Evolutionary conservation across 2,797 vertebrate genomes (phyloP).

Genomic region (Sebastes kiyomatsui): DNA sequence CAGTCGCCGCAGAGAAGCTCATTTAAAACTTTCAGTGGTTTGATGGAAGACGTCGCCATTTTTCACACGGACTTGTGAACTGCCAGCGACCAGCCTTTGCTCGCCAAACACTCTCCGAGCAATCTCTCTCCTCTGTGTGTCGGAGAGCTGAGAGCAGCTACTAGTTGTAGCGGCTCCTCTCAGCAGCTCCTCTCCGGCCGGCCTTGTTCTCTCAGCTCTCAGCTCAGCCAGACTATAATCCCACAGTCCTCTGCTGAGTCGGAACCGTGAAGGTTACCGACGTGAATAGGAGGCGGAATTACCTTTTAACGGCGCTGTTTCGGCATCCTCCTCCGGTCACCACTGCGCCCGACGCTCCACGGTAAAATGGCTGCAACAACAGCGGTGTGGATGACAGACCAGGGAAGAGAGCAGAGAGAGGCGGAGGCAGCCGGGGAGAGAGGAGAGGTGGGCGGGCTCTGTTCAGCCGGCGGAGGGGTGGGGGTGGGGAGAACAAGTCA

Average conservation of each 20-base stretch:
- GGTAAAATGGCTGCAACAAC: conserved; percentile 80
- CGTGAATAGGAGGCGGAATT: conserved; percentile 3
- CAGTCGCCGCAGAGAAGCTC: not conserved
- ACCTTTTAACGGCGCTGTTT: conserved; percentile 64
- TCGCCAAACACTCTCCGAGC: conserved; percentile 37
- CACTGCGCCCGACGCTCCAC: conserved; percentile 62
- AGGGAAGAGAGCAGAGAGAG: conserved; percentile 31
- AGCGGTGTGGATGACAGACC: conserved; percentile 65
- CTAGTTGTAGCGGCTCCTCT: conserved; percentile 31
- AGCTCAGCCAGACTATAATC: not conserved
- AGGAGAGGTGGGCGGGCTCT: conserved; percentile 60
- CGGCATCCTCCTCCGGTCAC: conserved; percentile 62
- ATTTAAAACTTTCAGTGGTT: conserved; percentile 47
- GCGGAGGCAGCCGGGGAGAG: conserved; percentile 62
- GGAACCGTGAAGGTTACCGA: not conserved
- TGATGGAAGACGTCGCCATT: conserved; percentile 41
- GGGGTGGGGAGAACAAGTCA: conserved; percentile 46
- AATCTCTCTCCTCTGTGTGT: conserved; percentile 36
- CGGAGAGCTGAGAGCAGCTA: conserved; percentile 1
- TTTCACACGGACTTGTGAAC: conserved; percentile 51
- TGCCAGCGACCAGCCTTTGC: conserved; percentile 21
- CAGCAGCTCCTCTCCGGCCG: conserved; percentile 3
- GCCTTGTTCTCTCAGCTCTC: not conserved
- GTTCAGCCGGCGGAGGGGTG: conserved; percentile 42
- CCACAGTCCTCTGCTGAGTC: not conserved